phyloP scores from a whole-genome alignment of 2,113 vertebrate genomes.

The Antigone vipio region DNA sequence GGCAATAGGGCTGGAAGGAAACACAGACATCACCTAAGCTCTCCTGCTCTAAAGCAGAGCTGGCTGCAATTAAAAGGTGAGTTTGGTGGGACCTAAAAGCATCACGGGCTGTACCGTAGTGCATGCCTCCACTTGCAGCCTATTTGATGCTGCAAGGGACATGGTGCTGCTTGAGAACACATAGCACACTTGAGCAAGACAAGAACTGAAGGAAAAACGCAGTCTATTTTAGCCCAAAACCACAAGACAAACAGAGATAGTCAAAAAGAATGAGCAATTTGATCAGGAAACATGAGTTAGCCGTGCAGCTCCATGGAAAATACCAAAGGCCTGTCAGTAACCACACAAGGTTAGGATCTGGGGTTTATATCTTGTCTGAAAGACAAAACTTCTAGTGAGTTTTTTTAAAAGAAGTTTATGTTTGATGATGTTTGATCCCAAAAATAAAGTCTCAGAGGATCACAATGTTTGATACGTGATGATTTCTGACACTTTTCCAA shows the following conservation, averaged over 20 bases:
- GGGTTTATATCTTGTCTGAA: constrained; percentile 12
- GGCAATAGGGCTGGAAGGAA: neutral
- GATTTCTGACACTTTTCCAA: constrained; percentile 38
- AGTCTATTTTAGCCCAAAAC: constrained; percentile 1
- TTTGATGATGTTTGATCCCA: neutral
- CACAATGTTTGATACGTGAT: neutral
- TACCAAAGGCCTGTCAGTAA: neutral
- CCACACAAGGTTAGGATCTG: neutral
- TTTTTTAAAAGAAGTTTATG: neutral
- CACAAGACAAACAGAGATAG: constrained; percentile 2
- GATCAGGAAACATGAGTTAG: constrained; percentile 16
- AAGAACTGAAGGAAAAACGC: neutral
- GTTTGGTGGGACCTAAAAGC: neutral
- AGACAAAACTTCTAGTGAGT: neutral
- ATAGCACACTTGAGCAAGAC: neutral
- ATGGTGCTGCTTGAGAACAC: neutral
- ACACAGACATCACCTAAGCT: neutral
- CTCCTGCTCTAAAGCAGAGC: neutral
- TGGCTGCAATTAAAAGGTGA: neutral
- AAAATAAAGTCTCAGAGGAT: neutral
- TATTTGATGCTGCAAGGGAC: neutral
- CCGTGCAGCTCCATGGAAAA: constrained; percentile 8
- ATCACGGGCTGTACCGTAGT: neutral
- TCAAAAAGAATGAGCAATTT: constrained; percentile 2
- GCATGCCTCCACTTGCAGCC: neutral